Evolutionary conservation across 2,888 invertebrate species (phyloP).

Genomic region (Drosophila birchii): DNA sequence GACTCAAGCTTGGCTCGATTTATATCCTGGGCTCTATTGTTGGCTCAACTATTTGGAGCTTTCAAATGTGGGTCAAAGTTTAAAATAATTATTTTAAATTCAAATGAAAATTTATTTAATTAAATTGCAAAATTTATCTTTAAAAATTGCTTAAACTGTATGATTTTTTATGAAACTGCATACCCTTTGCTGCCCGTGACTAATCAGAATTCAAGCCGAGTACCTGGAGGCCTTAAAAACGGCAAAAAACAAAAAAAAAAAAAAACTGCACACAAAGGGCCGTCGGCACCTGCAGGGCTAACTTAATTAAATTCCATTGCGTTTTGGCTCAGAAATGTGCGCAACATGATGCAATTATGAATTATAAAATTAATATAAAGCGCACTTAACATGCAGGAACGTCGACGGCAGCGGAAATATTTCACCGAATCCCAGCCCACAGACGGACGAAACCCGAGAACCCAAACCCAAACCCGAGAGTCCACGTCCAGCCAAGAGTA

Average conservation of each 20-base stretch:
- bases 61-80: conserved; percentile 15
- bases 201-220: conserved; percentile 46
- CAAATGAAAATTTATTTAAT: neutral
- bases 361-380: conserved; percentile 56
- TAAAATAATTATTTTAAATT: neutral
- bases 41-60: neutral
- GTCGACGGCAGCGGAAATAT: conserved; percentile 54
- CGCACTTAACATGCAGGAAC: conserved; percentile 63
- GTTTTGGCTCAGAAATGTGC: conserved; percentile 58
- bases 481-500: conserved; percentile 1
- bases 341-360: conserved; percentile 69
- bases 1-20: conserved; percentile 3
- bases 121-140: neutral
- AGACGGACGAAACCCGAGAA: conserved; percentile 21
- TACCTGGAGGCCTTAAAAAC: conserved; percentile 28
- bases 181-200: conserved; percentile 26
- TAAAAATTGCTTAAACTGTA: neutral
- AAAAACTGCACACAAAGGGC: conserved; percentile 35
- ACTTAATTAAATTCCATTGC: conserved; percentile 72
- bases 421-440: conserved; percentile 44
- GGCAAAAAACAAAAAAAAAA: conserved; percentile 3
- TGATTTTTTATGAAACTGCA: neutral
- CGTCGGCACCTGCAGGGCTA: conserved; percentile 48
- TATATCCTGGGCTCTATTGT: conserved; percentile 7
- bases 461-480: neutral